A percentile compares a stretch with the other conserved stretches of the same genome.
phyloP scores from a whole-genome alignment of 2,113 vertebrate species.

The Orientallactaga bullata region DNA sequence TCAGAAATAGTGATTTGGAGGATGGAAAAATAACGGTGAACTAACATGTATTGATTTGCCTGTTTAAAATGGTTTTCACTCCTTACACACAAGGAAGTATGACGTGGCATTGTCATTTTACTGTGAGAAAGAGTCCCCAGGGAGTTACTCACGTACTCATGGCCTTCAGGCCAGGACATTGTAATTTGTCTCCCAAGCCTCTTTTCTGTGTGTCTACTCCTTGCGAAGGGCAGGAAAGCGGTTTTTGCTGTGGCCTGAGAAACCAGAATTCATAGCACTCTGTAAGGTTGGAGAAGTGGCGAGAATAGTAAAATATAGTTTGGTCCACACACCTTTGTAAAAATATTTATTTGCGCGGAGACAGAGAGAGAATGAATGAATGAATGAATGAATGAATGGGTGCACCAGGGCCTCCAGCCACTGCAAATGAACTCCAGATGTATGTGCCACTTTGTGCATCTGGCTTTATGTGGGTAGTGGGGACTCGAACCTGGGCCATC shows the following conservation, averaged over 20 bases:
- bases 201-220: background rate
- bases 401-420: too few relatives aligned
- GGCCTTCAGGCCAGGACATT: background rate
- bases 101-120: conserved; percentile 15
- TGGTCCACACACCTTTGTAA: too few relatives aligned
- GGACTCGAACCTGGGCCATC: too few relatives aligned
- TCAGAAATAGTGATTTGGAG: background rate
- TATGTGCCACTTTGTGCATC: too few relatives aligned
- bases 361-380: background rate
- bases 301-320: background rate
- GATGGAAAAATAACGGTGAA: conserved; percentile 6
- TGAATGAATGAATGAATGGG: background rate
- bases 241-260: background rate
- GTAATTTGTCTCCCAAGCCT: conserved; percentile 14
- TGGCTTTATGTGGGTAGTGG: too few relatives aligned
- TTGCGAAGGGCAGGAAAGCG: background rate
- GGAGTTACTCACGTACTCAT: conserved; percentile 36
- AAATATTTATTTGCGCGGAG: too few relatives aligned
- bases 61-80: conserved; percentile 57
- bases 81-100: conserved; percentile 3
- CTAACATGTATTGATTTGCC: conserved; percentile 11
- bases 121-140: background rate
- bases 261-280: background rate
- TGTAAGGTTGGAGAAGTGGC: conserved; percentile 3
- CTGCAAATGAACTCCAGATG: too few relatives aligned